Base-by-base conservation (phyloP, 2,113 vertebrate genomes). In the Lathamus discolor region DNA sequence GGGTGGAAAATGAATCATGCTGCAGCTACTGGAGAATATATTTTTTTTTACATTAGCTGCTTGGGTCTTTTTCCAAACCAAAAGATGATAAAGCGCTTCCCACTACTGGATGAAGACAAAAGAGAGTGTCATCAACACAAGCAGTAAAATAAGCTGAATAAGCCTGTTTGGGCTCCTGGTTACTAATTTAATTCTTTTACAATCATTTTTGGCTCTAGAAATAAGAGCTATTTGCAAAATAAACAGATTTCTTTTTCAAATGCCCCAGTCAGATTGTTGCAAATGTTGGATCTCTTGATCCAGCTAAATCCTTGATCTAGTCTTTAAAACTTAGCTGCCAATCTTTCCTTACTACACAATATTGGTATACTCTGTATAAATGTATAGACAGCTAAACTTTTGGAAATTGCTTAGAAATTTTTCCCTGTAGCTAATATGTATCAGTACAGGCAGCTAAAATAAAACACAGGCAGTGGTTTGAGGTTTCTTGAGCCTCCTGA, bases 1-100 rank as follows among this genome's bases (percentile, higher is more conserved):
- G 74, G 86, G 83, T 96, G 88, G 95, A 96, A 97, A 96, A 96
- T 95, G 39, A 95, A 95, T 96, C 95, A 96, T n/a, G 63, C 83
- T 87, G 78, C 78, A 89, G 91, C 86, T 95, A 91, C 91, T 87
- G 70, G 28, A 91, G 83, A 76, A 51, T 96, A 73, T 93, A 70
- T 84, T 96, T 86, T 91, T 91, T 95, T 95, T 92, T 88, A 76
- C 84, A 88, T 96, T 94, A 84, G 44, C 77, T 90, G 22, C 52
- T 87, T 79, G 61, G 81, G 81, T 93, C 80, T 87, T 86, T 88
- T 93, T 95, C 93, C 93, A 96, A 96, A 96, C 83, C 93, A 94
- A 91, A 92, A 83, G 86, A 95, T 92, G 95, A 95, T 96, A 95
- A 96, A 96, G 88, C 3, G 0, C 44, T 95, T 95, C 69, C 88